These are phyloP conservation scores for Rattus norvegicus DNA, from an alignment of 2,113 vertebrate genomes.

Conservation along the genomic window DNA sequence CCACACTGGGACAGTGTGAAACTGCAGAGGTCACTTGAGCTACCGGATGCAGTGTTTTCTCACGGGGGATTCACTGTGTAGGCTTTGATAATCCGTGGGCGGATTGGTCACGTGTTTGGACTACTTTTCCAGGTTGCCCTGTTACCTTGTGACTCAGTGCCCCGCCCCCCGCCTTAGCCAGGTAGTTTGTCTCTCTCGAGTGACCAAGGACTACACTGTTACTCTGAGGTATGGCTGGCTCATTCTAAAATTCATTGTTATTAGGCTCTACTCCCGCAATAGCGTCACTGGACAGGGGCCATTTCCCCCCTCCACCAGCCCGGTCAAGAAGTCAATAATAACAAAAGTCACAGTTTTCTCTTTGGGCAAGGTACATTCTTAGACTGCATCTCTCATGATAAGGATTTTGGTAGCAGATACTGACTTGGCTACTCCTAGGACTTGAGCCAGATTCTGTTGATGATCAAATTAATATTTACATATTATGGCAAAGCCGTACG, in stretches of 20 bases:
- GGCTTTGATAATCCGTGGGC: not conserved
- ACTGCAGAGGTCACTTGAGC: not conserved
- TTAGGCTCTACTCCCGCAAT: not conserved
- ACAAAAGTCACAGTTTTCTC: not conserved
- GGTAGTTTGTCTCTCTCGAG: not conserved
- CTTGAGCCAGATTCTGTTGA: constrained; percentile 18
- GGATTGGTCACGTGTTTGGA: not conserved
- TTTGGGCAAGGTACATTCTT: not conserved
- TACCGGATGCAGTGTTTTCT: not conserved
- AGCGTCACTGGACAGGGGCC: not conserved
- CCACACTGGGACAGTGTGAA: not conserved
- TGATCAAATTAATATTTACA: constrained; percentile 28
- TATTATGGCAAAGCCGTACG: not conserved
- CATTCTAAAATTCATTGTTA: not conserved
- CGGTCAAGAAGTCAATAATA: not conserved
- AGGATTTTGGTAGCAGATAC: not conserved
- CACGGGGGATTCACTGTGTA: not conserved
- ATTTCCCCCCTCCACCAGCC: no score
- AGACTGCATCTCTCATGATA: not conserved
- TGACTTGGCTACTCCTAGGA: not conserved
- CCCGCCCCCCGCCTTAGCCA: not conserved
- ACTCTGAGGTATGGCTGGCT: not conserved
- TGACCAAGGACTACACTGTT: not conserved
- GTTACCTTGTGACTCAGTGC: not conserved
- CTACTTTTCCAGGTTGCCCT: not conserved